These are phyloP conservation scores for Amblyraja radiata DNA, from an alignment of 2,797 vertebrate species.

Conservation along the genomic window DNA sequence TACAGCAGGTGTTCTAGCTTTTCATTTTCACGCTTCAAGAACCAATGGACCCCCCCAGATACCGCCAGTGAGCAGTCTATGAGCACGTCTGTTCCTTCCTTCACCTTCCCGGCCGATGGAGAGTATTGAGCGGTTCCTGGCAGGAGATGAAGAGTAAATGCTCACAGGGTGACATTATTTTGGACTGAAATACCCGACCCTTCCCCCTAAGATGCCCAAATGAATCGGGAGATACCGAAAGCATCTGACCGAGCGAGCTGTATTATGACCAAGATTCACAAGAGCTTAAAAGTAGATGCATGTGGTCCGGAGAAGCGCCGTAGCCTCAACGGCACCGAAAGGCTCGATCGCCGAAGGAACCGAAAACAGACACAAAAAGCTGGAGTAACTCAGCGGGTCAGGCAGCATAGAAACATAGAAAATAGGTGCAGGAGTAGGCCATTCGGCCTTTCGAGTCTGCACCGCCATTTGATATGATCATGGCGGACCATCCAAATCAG, in stretches of 20 bases:
- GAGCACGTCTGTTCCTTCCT: accelerated
- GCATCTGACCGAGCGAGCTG: no score
- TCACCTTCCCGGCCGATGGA: accelerated
- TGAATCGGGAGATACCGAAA: background rate
- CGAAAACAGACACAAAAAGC: no score
- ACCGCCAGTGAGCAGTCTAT: background rate
- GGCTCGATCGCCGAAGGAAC: no score
- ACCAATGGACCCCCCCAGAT: background rate
- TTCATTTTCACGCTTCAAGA: background rate
- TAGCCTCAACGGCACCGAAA: no score
- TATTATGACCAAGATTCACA: background rate
- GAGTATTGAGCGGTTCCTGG: background rate
- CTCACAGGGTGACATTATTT: background rate
- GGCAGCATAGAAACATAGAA: no score
- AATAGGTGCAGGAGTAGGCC: no score
- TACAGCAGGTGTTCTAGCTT: background rate
- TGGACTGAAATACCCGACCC: background rate
- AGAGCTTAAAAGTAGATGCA: background rate
- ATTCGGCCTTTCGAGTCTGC: no score
- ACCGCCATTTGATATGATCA: no score
- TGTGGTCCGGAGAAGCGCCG: no score
- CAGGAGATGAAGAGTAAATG: background rate
- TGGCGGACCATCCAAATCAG: no score
- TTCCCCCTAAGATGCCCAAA: background rate
- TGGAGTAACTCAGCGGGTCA: no score